Evolutionary conservation across 2,888 invertebrate genomes (phyloP), one percentile per base, ranked within the genome.

Genomic region (Drosophila infuscata): DNA sequence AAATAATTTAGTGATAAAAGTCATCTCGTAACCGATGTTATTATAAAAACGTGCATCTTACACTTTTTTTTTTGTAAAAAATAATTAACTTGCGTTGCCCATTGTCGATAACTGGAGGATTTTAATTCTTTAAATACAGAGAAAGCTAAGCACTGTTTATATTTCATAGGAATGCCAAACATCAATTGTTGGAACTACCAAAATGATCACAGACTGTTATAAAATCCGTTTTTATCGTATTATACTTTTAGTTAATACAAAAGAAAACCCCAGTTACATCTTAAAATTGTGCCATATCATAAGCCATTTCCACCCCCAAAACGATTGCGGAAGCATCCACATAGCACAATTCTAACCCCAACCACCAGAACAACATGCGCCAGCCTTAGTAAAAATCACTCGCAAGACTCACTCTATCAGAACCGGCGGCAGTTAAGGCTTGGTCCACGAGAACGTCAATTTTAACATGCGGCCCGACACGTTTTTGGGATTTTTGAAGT

Each of bases 401-500:
- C 59, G 53, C 51, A 65, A 41, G 32, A 43, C 62, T 38, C 60
- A 59, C 52, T 61, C 36, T 69, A 57, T 32, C 49, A 12, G 33
- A 56, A 51, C 59, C 56, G 35, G 12, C 43, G 54, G 56, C 30
- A 33, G 20, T 35, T 57, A 25, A 48, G 56, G 53, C 56, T 41
- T 41, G 38, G 59, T 43, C 65, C 58, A 70, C 57, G 66, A 74
- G 74, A 70, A 74, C 81, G 81, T 79, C 71, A 82, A 79, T 68
- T 82, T 83, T 82, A 89, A 86, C 91, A 84, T 91, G 89, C 84
- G 80, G 91, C 81, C 87, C 77, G 89, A 88, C 91, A 91, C 91
- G 91, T 92, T 92, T 91, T 90, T 81, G 77, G 89, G 91, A 91
- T 91, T 91, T 90, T 87, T 84, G 82, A 88, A 87, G 88, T 88